Conservation (phyloP, 2,888 invertebrate species). For the Thymelicus sylvestris region DNA sequence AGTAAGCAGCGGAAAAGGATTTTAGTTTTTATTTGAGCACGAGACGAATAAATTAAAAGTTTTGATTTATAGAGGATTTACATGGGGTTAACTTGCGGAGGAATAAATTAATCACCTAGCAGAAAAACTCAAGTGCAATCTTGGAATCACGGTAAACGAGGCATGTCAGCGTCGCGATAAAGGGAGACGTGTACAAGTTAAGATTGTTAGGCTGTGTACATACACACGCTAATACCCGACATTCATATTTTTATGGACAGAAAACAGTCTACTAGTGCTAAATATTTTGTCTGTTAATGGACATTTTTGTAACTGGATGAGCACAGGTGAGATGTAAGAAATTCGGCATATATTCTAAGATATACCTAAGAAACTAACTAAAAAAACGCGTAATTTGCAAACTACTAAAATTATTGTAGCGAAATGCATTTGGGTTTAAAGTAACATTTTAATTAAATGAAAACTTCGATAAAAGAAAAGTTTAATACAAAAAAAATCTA, state of each 20-base stretch:
- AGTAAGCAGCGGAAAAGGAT: slow-evolving; percentile 27
- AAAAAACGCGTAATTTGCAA: too few relatives aligned
- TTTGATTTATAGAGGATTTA: slow-evolving; percentile 32
- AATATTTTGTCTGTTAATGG: too few relatives aligned
- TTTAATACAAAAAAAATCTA: too few relatives aligned
- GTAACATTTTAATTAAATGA: too few relatives aligned
- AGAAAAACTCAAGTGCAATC: slow-evolving; percentile 26
- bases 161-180: slow-evolving; percentile 20
- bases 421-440: too few relatives aligned
- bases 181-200: slow-evolving; percentile 22
- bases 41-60: slow-evolving; percentile 34
- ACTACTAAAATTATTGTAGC: too few relatives aligned
- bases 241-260: neutral
- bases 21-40: slow-evolving; percentile 5
- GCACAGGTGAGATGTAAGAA: too few relatives aligned
- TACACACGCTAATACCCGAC: neutral
- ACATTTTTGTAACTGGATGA: too few relatives aligned
- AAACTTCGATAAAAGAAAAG: too few relatives aligned
- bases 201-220: slow-evolving; percentile 10
- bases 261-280: too few relatives aligned
- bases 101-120: slow-evolving; percentile 15
- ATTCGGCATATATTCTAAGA: too few relatives aligned
- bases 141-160: slow-evolving; percentile 36
- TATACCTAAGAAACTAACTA: too few relatives aligned
- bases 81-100: slow-evolving; percentile 15